Conservation (phyloP, 2,113 vertebrate genomes). For the Leucosticte australis region DNA sequence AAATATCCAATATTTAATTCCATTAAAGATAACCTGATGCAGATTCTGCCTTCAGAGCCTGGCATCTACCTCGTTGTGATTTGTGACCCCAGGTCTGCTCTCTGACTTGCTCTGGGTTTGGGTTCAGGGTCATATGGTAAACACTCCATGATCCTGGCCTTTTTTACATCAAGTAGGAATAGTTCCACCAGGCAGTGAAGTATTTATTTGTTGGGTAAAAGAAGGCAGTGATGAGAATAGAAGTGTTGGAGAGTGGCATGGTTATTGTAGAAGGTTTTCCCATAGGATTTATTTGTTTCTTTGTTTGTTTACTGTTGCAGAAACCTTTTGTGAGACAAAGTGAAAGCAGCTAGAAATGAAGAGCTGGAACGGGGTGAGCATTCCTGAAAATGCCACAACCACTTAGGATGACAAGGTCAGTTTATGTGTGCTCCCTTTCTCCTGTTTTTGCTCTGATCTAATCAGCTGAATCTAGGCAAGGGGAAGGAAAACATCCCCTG, state of each 20-base stretch:
- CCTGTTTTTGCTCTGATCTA: constrained; percentile 25
- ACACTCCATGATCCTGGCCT: too few relatives aligned
- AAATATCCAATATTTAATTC: background rate
- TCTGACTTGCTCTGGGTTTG: background rate
- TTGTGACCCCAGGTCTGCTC: background rate
- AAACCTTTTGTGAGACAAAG: background rate
- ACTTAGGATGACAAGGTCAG: constrained; percentile 59
- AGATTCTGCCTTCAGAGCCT: background rate
- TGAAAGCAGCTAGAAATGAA: background rate
- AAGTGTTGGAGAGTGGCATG: background rate
- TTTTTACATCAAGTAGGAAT: background rate
- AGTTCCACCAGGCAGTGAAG: background rate
- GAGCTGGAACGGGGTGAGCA: background rate
- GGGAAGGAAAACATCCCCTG: background rate
- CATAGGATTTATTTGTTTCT: background rate
- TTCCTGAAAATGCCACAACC: constrained; percentile 43
- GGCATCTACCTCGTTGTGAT: background rate
- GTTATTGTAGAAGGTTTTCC: background rate
- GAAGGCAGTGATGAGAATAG: background rate
- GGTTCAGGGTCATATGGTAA: background rate
- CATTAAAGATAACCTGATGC: background rate
- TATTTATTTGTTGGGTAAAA: background rate
- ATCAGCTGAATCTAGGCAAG: background rate
- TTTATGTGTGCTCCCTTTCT: background rate
- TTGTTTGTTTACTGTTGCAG: background rate